Evolutionary conservation across 2,113 vertebrate species (phyloP).

Genomic region (Nyctibius bracteatus): DNA sequence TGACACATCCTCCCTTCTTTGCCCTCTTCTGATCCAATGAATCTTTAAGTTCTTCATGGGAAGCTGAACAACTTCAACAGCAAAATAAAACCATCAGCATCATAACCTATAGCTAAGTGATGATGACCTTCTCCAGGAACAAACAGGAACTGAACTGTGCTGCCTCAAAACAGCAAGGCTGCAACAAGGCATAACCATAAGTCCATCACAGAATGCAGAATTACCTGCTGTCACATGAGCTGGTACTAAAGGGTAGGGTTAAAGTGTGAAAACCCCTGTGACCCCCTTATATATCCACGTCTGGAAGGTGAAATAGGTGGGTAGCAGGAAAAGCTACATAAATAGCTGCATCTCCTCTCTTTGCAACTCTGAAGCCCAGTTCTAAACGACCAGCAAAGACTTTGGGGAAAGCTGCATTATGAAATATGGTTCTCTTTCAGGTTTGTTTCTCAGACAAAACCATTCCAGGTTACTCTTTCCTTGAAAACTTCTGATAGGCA

Average conservation of each 20-base stretch:
- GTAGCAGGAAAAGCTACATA: not conserved
- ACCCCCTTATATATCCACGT: not conserved
- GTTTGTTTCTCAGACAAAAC: not conserved
- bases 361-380: not conserved
- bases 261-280: not conserved
- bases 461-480: not conserved
- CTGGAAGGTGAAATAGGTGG: not conserved
- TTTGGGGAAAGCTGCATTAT: not conserved
- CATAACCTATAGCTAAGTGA: not conserved
- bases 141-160: not conserved
- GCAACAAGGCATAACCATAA: not conserved
- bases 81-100: constrained; percentile 7
- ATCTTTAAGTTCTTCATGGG: not conserved
- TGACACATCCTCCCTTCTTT: not conserved
- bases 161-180: not conserved
- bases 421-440: not conserved
- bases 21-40: not conserved
- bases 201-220: constrained; percentile 15
- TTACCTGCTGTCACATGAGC: constrained; percentile 18
- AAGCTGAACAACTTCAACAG: not conserved
- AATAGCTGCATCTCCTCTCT: not conserved
- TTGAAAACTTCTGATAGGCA: not conserved
- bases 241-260: constrained; percentile 17
- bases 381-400: not conserved
- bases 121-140: constrained; percentile 9